Percentiles rank a stretch among this genome's conserved stretches.
phyloP scores from a whole-genome alignment of 2,888 invertebrate species.

The Epirrhoe tristata region DNA sequence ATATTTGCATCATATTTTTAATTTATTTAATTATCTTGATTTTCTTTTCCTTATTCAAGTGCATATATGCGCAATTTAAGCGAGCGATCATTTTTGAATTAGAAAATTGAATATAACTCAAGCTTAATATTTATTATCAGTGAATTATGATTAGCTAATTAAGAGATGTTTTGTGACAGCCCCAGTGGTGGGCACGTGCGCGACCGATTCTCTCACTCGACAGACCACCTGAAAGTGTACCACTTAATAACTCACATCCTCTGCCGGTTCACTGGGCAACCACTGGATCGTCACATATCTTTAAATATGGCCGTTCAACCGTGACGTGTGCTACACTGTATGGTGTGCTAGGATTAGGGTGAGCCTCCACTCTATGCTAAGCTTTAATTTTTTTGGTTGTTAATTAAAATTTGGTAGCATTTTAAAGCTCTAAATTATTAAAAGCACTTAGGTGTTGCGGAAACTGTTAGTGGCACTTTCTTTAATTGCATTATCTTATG shows the following conservation, averaged over 20 bases:
- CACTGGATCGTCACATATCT: constrained; percentile 84
- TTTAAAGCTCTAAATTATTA: too few species aligned
- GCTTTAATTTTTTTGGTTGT: neutral
- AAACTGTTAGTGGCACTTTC: too few species aligned
- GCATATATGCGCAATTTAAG: too few species aligned
- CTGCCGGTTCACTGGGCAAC: constrained; percentile 82
- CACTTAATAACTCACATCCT: constrained; percentile 85
- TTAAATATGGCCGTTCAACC: constrained; percentile 82
- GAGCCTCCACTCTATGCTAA: constrained; percentile 28
- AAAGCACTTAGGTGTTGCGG: too few species aligned
- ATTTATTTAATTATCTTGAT: too few species aligned
- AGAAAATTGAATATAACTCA: too few species aligned
- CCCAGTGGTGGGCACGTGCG: constrained; percentile 41
- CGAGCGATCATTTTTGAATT: too few species aligned
- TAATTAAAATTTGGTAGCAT: neutral
- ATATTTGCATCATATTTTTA: too few species aligned
- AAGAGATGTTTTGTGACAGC: constrained; percentile 30
- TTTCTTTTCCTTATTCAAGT: too few species aligned
- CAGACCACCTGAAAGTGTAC: constrained; percentile 84
- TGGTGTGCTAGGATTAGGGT: constrained; percentile 41
- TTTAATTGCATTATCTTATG: too few species aligned
- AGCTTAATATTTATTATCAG: neutral
- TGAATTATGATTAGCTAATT: neutral
- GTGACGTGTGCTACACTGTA: constrained; percentile 65
- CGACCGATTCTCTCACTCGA: constrained; percentile 81